phyloP scores from a whole-genome alignment of 2,797 vertebrate genomes.

The Prionace glauca region DNA sequence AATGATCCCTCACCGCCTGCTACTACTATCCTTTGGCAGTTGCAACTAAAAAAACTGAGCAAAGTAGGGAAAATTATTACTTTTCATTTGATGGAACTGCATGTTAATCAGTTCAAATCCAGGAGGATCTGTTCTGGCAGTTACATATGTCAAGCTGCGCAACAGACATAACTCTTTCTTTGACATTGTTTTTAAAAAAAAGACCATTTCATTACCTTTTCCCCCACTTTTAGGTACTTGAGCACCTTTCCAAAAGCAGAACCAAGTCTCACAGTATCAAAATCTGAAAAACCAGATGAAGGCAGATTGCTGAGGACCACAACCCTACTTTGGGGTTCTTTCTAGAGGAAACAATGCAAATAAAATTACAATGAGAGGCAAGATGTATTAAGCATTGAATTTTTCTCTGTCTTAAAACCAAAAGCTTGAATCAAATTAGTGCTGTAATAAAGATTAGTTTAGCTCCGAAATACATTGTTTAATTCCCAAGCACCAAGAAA shows the following conservation, averaged over 20 bases:
- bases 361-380: not conserved
- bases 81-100: not conserved
- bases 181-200: not conserved
- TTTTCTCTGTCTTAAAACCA: not conserved
- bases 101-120: not conserved
- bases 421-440: not conserved
- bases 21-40: not conserved
- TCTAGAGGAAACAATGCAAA: not conserved
- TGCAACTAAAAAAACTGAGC: not conserved
- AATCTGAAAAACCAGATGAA: constrained; percentile 28
- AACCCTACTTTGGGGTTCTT: not conserved
- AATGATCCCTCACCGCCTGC: not conserved
- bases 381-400: not conserved
- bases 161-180: not conserved
- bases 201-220: not conserved
- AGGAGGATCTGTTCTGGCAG: not conserved
- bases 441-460: not conserved
- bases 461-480: not conserved
- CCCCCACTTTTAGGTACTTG: constrained; percentile 42
- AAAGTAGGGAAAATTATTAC: not conserved
- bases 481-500: not conserved
- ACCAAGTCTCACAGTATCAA: constrained; percentile 42
- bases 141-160: not conserved
- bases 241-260: constrained; percentile 39
- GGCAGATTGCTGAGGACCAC: constrained; percentile 21